Evolutionary conservation across 2,888 invertebrate genomes (phyloP).

Genomic region (Latheticus oryzae): DNA sequence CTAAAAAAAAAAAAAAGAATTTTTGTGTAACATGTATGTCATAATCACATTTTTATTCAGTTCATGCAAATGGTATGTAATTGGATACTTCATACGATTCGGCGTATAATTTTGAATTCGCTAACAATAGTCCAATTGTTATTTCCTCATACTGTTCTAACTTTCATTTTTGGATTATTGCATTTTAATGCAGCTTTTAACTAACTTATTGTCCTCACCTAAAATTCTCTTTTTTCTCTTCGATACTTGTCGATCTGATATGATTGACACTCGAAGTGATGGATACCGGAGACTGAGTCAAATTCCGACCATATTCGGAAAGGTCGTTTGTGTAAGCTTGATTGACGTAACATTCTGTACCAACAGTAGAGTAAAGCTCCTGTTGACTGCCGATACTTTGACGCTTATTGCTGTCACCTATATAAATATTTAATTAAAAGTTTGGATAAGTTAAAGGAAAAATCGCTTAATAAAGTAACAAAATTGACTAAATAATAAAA

Average conservation of each 20-base stretch:
- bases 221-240: constrained; percentile 67
- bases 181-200: constrained; percentile 11
- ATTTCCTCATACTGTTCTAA: constrained; percentile 49
- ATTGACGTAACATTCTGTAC: constrained; percentile 45
- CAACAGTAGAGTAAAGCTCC: constrained; percentile 39
- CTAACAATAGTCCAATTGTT: constrained; percentile 44
- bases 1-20: constrained; percentile 63
- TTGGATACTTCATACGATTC: constrained; percentile 36
- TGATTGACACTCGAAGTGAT: constrained; percentile 22
- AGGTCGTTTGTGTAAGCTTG: constrained; percentile 43
- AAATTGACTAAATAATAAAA: too few species aligned
- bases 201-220: constrained; percentile 59
- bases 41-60: too few species aligned
- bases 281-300: constrained; percentile 38
- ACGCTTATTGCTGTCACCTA: constrained; percentile 32
- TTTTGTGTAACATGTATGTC: constrained; percentile 35
- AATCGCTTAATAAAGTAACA: too few species aligned
- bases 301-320: constrained; percentile 35
- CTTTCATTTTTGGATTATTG: too few species aligned
- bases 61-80: too few species aligned
- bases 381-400: constrained; percentile 39
- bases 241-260: constrained; percentile 56
- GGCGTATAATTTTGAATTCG: constrained; percentile 35
- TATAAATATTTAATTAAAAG: too few species aligned
- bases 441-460: too few species aligned